Conservation (phyloP, 2,113 vertebrate species). For the Diadophis punctatus region DNA sequence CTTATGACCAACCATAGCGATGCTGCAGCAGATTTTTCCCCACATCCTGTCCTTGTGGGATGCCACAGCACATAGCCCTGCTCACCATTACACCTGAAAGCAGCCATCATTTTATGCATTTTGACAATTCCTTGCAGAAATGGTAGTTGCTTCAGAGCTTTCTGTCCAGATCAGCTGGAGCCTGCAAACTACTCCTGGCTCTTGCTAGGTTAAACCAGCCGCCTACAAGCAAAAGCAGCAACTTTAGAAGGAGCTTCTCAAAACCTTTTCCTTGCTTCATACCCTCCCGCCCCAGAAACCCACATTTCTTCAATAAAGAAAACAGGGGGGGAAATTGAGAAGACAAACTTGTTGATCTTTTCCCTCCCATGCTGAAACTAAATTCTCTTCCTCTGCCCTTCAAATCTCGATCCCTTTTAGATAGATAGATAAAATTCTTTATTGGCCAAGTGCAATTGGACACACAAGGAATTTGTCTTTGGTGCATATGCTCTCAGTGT, state of each 20-base stretch:
- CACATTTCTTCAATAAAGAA: no score
- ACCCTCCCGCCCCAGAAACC: not conserved
- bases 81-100: not conserved
- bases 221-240: no score
- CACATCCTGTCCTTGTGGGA: not conserved
- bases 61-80: not conserved
- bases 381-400: not conserved
- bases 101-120: not conserved
- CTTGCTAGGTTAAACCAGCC: not conserved
- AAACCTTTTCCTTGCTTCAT: not conserved
- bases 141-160: not conserved
- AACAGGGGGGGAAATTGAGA: no score
- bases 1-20: not conserved
- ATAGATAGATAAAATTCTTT: no score
- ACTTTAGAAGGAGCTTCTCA: not conserved
- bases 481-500: no score
- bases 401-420: not conserved
- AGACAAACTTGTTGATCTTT: not conserved
- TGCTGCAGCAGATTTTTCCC: not conserved
- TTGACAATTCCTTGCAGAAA: not conserved
- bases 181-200: not conserved
- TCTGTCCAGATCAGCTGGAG: not conserved
- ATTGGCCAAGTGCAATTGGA: no score
- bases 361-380: not conserved
- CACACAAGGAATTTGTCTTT: no score